Evolutionary conservation across 2,888 invertebrate species (phyloP).

Genomic region (Xylota segnis): DNA sequence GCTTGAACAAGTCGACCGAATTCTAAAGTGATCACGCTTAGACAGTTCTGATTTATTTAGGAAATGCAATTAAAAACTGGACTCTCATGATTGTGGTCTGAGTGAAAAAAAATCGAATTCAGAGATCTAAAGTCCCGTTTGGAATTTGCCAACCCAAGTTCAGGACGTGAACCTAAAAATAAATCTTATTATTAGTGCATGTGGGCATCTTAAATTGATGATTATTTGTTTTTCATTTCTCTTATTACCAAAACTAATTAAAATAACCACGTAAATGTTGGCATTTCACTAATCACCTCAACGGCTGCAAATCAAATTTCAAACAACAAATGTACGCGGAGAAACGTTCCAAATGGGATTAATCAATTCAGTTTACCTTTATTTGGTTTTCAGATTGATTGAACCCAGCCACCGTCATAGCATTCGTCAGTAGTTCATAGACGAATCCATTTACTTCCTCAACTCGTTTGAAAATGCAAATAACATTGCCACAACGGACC

Average conservation of each 20-base stretch:
- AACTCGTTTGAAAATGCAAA: conserved; percentile 68
- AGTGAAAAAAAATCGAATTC: too few relatives aligned
- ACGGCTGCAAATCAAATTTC: conserved; percentile 60
- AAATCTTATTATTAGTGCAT: too few relatives aligned
- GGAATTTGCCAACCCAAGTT: too few relatives aligned
- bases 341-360: conserved; percentile 65
- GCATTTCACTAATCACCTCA: conserved; percentile 63
- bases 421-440: conserved; percentile 44
- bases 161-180: too few relatives aligned
- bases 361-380: conserved; percentile 75
- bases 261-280: conserved; percentile 61
- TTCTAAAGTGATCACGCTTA: too few relatives aligned
- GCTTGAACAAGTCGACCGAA: too few relatives aligned
- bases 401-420: conserved; percentile 59
- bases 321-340: conserved; percentile 49
- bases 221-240: neutral
- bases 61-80: too few relatives aligned
- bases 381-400: conserved; percentile 75
- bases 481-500: conserved; percentile 56
- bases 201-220: too few relatives aligned
- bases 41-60: too few relatives aligned
- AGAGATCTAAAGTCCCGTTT: too few relatives aligned
- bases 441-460: conserved; percentile 72
- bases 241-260: conserved; percentile 49
- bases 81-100: too few relatives aligned